Base-by-base conservation (phyloP, 2,797 vertebrate species). In the Sebastolobus alascanus region DNA sequence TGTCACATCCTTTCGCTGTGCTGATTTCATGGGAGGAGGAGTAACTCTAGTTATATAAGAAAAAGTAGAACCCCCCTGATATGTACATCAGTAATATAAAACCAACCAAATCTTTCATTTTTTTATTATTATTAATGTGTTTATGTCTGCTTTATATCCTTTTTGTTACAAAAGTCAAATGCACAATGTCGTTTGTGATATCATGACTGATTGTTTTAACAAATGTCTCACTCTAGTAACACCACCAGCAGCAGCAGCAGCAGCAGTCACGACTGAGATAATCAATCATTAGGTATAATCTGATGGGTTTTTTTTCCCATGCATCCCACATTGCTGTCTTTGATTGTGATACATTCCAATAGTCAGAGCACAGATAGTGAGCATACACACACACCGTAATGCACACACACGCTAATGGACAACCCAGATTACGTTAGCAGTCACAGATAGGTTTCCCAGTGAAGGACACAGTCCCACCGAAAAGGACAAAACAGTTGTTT, bases 401-500 rank as follows among this genome's bases (percentile, higher is more conserved):
- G 38, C 12, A 6, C 18, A 20, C 43, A 43, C 27, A 55, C 14
- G 29, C 31, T 14, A 67, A 75, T 69, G 29, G 54, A 64, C 35
- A 52, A 11, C 72, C 70, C 50, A 50, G 31, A 54, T 75, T 60
- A 38, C 12, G 27, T 76, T 60, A 69, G 46, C 18, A 38, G 33
- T 63, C 40, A 40, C 38, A 55, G 31, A 68, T 77, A 67, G 29
- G 33, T 73, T 40, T 69, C 37, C 3, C 20, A 35, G 35, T 63
- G 37, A 84, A 79, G 77, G 70, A 84, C 85, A 75, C n/a, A 38
- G 55, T n/a, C n/a, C 31, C 6, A 69, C 25, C 55, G 29, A 77
- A 77, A 76, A 83, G 79, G 43, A 75, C 59, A 73, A 38, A 75
- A 54, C 59, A 63, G 77, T 81, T 72, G 60, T 73, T 65, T 81